A percentile compares a stretch with the other conserved stretches of the same genome.
phyloP scores from a whole-genome alignment of 2,888 invertebrate genomes.

The Pyrgus malvae region DNA sequence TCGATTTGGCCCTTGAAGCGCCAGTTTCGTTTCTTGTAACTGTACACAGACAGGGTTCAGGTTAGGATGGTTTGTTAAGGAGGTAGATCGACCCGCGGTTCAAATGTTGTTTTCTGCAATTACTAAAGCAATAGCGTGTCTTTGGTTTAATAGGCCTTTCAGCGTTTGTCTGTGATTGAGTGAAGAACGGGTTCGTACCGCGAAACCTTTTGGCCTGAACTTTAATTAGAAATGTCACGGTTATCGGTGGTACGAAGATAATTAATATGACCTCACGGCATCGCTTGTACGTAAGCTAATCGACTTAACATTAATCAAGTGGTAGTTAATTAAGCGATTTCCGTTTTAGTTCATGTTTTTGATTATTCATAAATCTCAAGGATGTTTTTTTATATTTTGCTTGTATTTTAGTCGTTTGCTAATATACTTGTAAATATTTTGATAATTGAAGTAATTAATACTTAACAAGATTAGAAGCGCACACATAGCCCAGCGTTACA shows the following conservation, averaged over 20 bases:
- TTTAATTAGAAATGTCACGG: constrained; percentile 29
- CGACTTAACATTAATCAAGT: constrained; percentile 14
- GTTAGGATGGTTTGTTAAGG: constrained; percentile 43
- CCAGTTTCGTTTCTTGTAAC: background rate
- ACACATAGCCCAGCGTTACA: too few relatives aligned
- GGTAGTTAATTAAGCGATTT: constrained; percentile 1
- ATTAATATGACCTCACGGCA: constrained; percentile 24
- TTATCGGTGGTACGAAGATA: constrained; percentile 24
- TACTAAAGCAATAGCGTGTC: constrained; percentile 70
- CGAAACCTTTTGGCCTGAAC: constrained; percentile 31
- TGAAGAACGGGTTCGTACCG: constrained; percentile 38
- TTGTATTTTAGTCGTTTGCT: too few relatives aligned
- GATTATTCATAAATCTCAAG: background rate
- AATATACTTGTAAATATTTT: too few relatives aligned
- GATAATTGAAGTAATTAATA: too few relatives aligned
- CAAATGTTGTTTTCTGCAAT: constrained; percentile 77
- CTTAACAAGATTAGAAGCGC: too few relatives aligned
- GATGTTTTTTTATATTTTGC: too few relatives aligned
- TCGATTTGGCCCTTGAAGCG: constrained; percentile 40
- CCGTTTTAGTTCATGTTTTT: constrained; percentile 3
- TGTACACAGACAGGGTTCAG: constrained; percentile 39
- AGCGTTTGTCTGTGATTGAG: constrained; percentile 49
- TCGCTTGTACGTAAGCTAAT: constrained; percentile 17
- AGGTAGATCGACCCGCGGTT: constrained; percentile 67
- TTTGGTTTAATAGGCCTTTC: constrained; percentile 71